Conservation (phyloP, 2,113 vertebrate species). For the Poecile atricapillus region DNA sequence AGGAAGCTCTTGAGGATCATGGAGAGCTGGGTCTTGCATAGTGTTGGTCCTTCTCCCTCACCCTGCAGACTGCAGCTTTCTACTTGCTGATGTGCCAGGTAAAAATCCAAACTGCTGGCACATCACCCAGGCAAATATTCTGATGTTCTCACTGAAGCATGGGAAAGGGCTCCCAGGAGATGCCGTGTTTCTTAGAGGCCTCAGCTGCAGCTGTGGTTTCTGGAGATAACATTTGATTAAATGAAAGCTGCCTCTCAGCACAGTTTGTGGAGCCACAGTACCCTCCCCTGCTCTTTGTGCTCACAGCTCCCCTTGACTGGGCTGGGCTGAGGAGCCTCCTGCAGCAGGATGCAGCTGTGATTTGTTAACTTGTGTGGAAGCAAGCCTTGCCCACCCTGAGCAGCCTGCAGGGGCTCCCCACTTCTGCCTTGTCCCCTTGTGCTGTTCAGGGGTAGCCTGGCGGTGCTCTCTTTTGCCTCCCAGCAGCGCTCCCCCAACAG, state of each 20-base stretch:
- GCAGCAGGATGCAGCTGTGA: neutral
- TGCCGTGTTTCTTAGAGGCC: neutral
- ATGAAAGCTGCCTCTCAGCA: neutral
- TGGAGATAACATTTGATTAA: constrained; percentile 32
- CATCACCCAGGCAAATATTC: neutral
- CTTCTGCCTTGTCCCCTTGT: neutral
- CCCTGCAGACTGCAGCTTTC: neutral
- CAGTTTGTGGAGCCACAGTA: neutral
- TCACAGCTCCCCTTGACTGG: neutral
- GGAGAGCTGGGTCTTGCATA: neutral
- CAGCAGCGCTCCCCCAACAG: neutral
- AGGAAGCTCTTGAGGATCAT: neutral
- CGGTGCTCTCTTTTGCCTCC: neutral
- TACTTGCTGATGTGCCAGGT: neutral
- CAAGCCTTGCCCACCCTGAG: neutral
- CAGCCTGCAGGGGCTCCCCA: neutral
- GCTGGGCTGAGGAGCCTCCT: neutral
- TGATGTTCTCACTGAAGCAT: constrained; percentile 14
- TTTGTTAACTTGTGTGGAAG: neutral
- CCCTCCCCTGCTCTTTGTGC: neutral
- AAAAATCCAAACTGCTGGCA: neutral
- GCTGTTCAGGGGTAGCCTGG: neutral
- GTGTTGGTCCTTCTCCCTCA: neutral
- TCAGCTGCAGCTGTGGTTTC: neutral
- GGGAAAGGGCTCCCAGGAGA: neutral